Conservation (phyloP, 37 sponge, comb jelly and placozoan genomes). For the Chondrosia reniformis region DNA sequence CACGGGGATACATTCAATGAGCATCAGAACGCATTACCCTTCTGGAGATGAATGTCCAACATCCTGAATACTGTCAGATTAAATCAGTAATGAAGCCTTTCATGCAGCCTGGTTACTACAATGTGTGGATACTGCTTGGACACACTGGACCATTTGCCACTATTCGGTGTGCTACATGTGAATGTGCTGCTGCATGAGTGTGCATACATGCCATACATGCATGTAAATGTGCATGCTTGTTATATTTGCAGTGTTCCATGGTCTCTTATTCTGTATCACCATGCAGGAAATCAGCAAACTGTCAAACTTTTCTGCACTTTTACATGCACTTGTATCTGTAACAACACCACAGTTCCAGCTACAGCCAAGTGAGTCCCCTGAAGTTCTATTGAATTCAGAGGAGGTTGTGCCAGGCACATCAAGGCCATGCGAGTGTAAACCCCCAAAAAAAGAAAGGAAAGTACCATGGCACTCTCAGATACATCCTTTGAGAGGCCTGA, state of each 20-base stretch:
- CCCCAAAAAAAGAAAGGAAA: slow-evolving; percentile 38
- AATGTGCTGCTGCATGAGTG: slow-evolving; percentile 66
- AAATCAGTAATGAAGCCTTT: slow-evolving; percentile 25
- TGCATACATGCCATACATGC: neutral
- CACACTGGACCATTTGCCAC: slow-evolving; percentile 30
- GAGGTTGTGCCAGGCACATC: slow-evolving; percentile 48
- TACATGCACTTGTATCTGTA: slow-evolving; percentile 45
- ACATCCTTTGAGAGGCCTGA: slow-evolving; percentile 38
- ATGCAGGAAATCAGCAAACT: slow-evolving; percentile 52
- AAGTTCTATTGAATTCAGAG: too few species aligned
- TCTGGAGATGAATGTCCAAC: slow-evolving; percentile 28
- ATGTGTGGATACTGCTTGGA: too few species aligned
- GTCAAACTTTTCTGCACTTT: slow-evolving; percentile 58
- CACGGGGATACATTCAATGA: slow-evolving; percentile 46
- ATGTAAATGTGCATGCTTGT: neutral
- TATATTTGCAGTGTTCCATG: neutral
- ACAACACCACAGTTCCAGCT: slow-evolving; percentile 18
- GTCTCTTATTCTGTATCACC: neutral
- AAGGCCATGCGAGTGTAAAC: slow-evolving; percentile 57
- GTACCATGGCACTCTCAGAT: slow-evolving; percentile 28
- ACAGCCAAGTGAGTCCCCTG: too few species aligned
- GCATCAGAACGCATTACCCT: slow-evolving; percentile 31
- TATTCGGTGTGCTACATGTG: slow-evolving; percentile 44
- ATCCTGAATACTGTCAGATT: slow-evolving; percentile 51
- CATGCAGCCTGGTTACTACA: slow-evolving; percentile 39